Conservation (phyloP, 2,113 vertebrate species). For the Nothoprocta pentlandii region DNA sequence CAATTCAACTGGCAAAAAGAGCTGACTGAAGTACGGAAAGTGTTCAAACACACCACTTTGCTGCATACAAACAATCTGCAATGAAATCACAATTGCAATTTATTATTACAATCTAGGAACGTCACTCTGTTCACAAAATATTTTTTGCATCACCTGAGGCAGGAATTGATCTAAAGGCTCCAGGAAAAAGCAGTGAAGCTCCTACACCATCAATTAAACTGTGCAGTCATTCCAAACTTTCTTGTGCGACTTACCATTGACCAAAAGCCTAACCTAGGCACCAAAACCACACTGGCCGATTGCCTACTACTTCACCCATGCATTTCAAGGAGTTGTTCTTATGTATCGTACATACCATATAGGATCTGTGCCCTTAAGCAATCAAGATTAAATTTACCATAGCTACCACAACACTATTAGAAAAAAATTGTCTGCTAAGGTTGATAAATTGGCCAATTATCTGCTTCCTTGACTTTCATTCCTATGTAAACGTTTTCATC, state of each 20-base stretch:
- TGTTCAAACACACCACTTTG: background rate
- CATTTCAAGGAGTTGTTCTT: background rate
- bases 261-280: conserved; percentile 20
- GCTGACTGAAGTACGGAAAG: background rate
- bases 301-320: conserved; percentile 43
- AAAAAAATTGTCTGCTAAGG: conserved; percentile 77
- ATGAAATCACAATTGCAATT: background rate
- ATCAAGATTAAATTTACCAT: conserved; percentile 79
- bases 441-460: conserved; percentile 78
- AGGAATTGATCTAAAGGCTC: background rate
- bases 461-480: conserved; percentile 78
- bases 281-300: conserved; percentile 17
- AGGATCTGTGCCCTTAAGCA: conserved; percentile 72
- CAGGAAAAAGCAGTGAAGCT: background rate
- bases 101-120: background rate
- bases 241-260: background rate
- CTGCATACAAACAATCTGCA: background rate
- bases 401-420: conserved; percentile 59
- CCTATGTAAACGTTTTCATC: conserved; percentile 75
- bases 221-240: background rate
- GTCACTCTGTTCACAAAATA: background rate
- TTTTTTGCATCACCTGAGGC: background rate
- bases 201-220: background rate
- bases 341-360: conserved; percentile 30
- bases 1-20: background rate